A percentile compares a stretch with the other conserved stretches of the same genome.
Conservation (phyloP, 2,797 vertebrate genomes). For the Pipistrellus nathusii region DNA sequence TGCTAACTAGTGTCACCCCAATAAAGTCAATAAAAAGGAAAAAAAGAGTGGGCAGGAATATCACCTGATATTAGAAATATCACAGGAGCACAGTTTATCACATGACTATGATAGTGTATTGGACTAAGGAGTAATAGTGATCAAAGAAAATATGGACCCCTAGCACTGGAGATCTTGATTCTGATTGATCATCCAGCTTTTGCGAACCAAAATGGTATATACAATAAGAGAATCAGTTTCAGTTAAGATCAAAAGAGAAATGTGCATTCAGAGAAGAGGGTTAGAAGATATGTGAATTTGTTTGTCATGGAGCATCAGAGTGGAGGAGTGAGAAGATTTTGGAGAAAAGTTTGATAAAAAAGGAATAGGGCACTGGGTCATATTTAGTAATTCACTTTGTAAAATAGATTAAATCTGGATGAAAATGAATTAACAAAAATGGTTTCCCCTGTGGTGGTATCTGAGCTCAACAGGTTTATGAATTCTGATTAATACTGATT, state of each 20-base stretch:
- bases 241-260: neutral
- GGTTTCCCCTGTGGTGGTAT: neutral
- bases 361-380: neutral
- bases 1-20: neutral
- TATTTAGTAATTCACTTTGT: neutral
- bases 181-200: neutral
- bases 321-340: neutral
- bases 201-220: slow-evolving; percentile 2
- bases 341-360: neutral
- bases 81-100: neutral
- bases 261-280: neutral
- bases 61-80: neutral
- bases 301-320: neutral
- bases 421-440: slow-evolving; percentile 25
- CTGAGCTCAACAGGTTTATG: neutral
- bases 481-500: neutral
- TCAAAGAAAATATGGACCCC: neutral
- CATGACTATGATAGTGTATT: neutral
- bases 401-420: slow-evolving; percentile 8
- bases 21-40: neutral
- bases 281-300: neutral
- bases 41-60: neutral
- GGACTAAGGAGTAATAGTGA: neutral
- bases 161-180: neutral
- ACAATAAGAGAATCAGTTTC: neutral